These are phyloP conservation scores for Syngnathoides biaculeatus DNA, from an alignment of 2,113 vertebrate species.

Conservation along the genomic window DNA sequence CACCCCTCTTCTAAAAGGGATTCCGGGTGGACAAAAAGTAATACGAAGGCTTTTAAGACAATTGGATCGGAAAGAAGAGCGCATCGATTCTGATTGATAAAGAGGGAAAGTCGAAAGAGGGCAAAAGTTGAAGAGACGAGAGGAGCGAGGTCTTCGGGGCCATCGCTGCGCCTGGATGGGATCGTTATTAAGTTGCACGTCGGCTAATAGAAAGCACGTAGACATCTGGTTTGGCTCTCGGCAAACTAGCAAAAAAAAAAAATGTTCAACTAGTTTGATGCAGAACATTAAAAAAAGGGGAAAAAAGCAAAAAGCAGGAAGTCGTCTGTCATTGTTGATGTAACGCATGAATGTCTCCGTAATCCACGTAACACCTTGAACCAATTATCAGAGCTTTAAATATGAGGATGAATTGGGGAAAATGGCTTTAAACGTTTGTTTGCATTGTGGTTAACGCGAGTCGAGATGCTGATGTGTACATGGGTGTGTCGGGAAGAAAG, in stretches of 20 bases:
- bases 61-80: not conserved
- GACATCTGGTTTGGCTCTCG: slow-evolving; percentile 46
- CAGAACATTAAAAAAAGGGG: not conserved
- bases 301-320: not conserved
- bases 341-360: not conserved
- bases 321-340: slow-evolving; percentile 9
- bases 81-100: not conserved
- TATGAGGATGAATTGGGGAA: slow-evolving; percentile 2
- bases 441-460: not conserved
- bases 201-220: slow-evolving; percentile 53
- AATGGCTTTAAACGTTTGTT: slow-evolving; percentile 5
- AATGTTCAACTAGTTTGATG: slow-evolving; percentile 11
- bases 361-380: not conserved
- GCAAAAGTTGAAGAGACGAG: slow-evolving; percentile 10
- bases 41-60: not conserved
- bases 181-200: slow-evolving; percentile 61
- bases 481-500: too few relatives aligned
- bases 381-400: slow-evolving; percentile 6
- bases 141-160: slow-evolving; percentile 17
- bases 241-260: slow-evolving; percentile 23
- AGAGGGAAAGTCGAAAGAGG: not conserved
- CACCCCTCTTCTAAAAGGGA: not conserved
- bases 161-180: slow-evolving; percentile 36
- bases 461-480: not conserved
- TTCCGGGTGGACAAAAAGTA: not conserved